Conservation (phyloP, 2,797 vertebrate genomes). For the Sebastolobus alascanus region DNA sequence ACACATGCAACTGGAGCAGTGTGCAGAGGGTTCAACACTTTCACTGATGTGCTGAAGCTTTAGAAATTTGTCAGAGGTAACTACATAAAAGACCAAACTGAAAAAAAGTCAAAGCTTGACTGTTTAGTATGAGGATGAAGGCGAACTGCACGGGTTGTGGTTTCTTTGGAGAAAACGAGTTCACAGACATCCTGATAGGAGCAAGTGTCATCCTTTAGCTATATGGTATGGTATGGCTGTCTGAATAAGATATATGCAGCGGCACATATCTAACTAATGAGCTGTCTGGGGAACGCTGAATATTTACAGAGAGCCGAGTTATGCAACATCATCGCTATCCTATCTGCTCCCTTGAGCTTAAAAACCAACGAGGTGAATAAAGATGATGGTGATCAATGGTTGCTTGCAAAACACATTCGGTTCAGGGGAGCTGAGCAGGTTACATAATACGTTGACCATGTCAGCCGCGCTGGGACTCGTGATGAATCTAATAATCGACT, state of each 20-base stretch:
- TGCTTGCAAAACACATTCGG: slow-evolving; percentile 59
- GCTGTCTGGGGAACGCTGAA: slow-evolving; percentile 62
- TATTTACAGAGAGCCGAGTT: slow-evolving; percentile 58
- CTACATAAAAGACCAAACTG: neutral
- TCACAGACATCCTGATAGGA: slow-evolving; percentile 34
- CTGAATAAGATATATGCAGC: slow-evolving; percentile 47
- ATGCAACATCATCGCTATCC: slow-evolving; percentile 61
- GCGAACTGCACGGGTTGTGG: slow-evolving; percentile 1
- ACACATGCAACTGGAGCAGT: neutral
- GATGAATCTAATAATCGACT: slow-evolving; percentile 31
- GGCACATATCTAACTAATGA: slow-evolving; percentile 68
- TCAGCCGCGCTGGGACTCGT: slow-evolving; percentile 32
- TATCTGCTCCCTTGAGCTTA: slow-evolving; percentile 54
- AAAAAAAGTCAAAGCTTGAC: slow-evolving; percentile 1
- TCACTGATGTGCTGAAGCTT: slow-evolving; percentile 2
- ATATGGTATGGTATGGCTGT: slow-evolving; percentile 24
- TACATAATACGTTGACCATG: slow-evolving; percentile 48
- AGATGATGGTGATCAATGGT: slow-evolving; percentile 71
- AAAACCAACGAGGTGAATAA: slow-evolving; percentile 61
- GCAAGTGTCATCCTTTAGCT: slow-evolving; percentile 34
- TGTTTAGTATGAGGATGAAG: slow-evolving; percentile 16
- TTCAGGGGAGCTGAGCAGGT: slow-evolving; percentile 57
- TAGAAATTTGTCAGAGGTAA: neutral
- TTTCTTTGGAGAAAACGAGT: neutral
- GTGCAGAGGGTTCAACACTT: neutral